These are phyloP conservation scores for Zaprionus gabonicus DNA, from an alignment of 1,140 invertebrate species.

Conservation along the genomic window DNA sequence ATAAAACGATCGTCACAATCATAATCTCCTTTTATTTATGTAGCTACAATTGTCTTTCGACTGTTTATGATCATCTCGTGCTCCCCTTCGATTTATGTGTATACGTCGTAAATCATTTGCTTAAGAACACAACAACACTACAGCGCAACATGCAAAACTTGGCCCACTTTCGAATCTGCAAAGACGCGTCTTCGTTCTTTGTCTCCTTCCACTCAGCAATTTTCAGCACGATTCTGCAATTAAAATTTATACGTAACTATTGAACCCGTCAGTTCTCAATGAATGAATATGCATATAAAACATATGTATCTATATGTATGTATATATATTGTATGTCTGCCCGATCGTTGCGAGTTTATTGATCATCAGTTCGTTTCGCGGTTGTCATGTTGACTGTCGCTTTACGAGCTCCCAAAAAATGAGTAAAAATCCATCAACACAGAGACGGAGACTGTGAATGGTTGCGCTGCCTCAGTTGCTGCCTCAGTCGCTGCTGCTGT, in stretches of 20 bases:
- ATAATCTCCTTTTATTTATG: conserved; percentile 6
- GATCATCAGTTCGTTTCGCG: conserved; percentile 36
- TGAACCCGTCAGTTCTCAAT: conserved; percentile 68
- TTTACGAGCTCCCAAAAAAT: conserved; percentile 41
- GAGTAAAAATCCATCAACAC: conserved; percentile 53
- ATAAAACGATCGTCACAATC: not conserved
- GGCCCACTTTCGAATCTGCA: conserved; percentile 64
- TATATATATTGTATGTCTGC: conserved; percentile 19
- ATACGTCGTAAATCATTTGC: conserved; percentile 58
- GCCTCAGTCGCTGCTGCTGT: conserved; percentile 22
- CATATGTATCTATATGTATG: conserved; percentile 10
- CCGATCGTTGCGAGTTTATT: conserved; percentile 34
- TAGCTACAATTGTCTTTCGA: conserved; percentile 45
- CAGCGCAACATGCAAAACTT: conserved; percentile 44
- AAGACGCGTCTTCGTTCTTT: conserved; percentile 14
- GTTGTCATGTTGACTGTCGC: conserved; percentile 42
- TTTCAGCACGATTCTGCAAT: conserved; percentile 71
- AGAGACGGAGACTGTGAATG: no score
- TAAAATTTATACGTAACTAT: conserved; percentile 81
- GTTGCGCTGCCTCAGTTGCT: not conserved
- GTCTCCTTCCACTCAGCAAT: conserved; percentile 20
- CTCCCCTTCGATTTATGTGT: conserved; percentile 33
- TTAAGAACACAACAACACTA: conserved; percentile 39
- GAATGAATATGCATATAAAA: conserved; percentile 52
- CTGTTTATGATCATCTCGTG: conserved; percentile 1